Percentiles rank a stretch among this genome's conserved stretches.
These are phyloP conservation scores for Diplosoma virens DNA, from an alignment of 23 tunicate species.

Conservation along the genomic window DNA sequence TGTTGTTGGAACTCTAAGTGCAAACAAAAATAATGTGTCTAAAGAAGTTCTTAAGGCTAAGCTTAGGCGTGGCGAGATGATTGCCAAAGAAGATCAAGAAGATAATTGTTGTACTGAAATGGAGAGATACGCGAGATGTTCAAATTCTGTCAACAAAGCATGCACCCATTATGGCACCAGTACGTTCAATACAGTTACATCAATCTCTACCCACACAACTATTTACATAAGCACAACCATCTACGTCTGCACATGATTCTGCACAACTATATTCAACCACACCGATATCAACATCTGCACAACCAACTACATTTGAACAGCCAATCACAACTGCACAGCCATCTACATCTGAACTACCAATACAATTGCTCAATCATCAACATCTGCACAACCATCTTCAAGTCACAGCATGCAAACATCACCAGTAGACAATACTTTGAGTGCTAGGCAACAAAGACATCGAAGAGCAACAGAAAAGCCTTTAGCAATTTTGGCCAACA, in stretches of 20 bases:
- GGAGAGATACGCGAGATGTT: constrained; percentile 32
- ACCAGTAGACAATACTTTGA: background rate
- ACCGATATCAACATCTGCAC: too few species aligned
- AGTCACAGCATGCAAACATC: constrained; percentile 13
- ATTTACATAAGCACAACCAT: background rate
- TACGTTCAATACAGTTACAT: constrained; percentile 15
- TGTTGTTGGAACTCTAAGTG: too few species aligned
- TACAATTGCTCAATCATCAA: background rate
- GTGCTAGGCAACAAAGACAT: constrained; percentile 16
- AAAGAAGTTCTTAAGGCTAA: constrained; percentile 23
- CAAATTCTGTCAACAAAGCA: constrained; percentile 21
- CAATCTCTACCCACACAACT: too few species aligned
- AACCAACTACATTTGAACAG: background rate
- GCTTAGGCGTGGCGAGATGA: constrained; percentile 33
- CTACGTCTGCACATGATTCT: too few species aligned
- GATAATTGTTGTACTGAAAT: constrained; percentile 25
- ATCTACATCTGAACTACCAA: constrained; percentile 2
- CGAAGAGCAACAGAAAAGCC: constrained; percentile 39
- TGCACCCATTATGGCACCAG: constrained; percentile 31
- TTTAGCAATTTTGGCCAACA: constrained; percentile 16
- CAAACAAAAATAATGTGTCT: constrained; percentile 4
- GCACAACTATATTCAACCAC: too few species aligned
- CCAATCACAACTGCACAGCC: background rate
- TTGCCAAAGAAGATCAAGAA: constrained; percentile 23
- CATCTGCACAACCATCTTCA: constrained; percentile 12